Base-by-base conservation (phyloP, 2,888 invertebrate genomes). In the Drosophila atroscutellata region DNA sequence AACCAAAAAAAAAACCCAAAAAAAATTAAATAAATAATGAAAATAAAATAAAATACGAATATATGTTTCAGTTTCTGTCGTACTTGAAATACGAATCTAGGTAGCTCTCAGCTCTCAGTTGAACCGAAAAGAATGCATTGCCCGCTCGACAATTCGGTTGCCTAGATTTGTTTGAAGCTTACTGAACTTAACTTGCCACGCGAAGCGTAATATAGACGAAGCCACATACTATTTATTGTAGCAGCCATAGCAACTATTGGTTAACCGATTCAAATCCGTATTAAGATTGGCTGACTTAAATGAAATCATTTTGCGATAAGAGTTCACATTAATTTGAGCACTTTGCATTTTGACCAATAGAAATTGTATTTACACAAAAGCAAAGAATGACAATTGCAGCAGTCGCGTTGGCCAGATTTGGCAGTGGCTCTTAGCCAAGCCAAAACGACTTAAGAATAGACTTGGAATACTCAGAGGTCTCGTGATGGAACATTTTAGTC, bases 61-160 rank as follows among this genome's bases (percentile, higher is more conserved):
- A 7, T 24, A 11, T 42, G 42, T 20, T 42, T 42, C 39, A 20
- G 39, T 42, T 20, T 2, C 2, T 42, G 45, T 24, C 15, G 24
- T 15, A 45, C 24, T 45, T 24, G 45, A 45, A 45, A 15, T 2
- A 24, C 15, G 45, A 45, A 24, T 20, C 45, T 3, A 45, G 13
- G 20, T 7, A 7, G 3, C 32, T 32, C 32, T 32, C 32, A 20
- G 45, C 32, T 8, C 45, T 24, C 45, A 45, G 45, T 45, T 45
- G 13, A 45, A 45, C 13, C 20, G 42, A 45, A 11, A 42, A 42
- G 7, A 45, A 20, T 42, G 20, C 42, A 20, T 42, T 42, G 20
- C 42, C 42, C 20, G 20, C 45, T 45, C 45, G 45, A 20, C 45
- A 45, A 45, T 20, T 45, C 13, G 45, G 45, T 20, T 45, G 45